These are phyloP conservation scores for Miichthys miiuy DNA, from an alignment of 2,797 vertebrate genomes.

Conservation along the genomic window DNA sequence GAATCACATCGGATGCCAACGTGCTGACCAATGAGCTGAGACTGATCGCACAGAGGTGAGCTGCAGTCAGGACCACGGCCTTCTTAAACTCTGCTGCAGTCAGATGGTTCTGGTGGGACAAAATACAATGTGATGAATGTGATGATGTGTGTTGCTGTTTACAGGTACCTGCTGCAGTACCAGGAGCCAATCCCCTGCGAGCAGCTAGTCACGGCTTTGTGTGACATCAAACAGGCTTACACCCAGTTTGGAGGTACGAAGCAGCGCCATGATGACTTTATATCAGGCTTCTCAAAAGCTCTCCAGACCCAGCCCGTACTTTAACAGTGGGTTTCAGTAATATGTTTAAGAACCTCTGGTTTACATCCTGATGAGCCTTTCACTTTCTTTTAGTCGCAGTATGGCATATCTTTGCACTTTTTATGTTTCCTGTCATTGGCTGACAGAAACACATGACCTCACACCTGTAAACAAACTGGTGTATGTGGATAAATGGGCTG, in stretches of 20 bases:
- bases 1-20: constrained; percentile 95
- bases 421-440: not conserved
- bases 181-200: constrained; percentile 96
- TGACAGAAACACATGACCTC: not conserved
- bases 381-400: no score
- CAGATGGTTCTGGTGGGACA: no score
- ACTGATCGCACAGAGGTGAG: constrained; percentile 94
- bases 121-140: not conserved
- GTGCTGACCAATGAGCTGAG: constrained; percentile 94
- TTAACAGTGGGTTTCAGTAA: no score
- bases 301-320: no score
- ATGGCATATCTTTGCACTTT: not conserved
- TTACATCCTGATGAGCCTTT: not conserved
- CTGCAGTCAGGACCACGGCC: not conserved
- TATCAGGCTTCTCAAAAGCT: no score
- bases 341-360: no score
- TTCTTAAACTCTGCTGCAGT: not conserved
- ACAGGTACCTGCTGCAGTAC: constrained; percentile 93
- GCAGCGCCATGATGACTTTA: not conserved
- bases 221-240: constrained; percentile 97
- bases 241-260: constrained; percentile 95
- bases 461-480: not conserved
- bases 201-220: constrained; percentile 93
- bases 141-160: not conserved
- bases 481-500: not conserved